Conservation (phyloP, 1,140 invertebrate species). For the Archivesica marissinica region DNA sequence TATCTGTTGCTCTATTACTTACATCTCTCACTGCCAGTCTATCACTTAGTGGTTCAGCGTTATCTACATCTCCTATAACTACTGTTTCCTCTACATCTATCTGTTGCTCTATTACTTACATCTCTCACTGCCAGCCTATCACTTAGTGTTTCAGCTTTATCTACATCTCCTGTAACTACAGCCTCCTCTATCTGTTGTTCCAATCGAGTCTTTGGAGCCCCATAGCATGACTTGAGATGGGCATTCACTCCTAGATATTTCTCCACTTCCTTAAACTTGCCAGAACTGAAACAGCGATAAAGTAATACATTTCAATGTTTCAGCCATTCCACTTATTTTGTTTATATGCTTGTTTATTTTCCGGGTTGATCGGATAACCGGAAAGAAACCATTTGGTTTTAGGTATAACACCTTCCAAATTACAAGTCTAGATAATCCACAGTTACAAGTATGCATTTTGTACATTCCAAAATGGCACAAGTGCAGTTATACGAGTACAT, state of each 20-base stretch:
- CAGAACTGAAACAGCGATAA: background rate
- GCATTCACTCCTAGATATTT: conserved; percentile 57
- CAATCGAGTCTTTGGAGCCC: conserved; percentile 47
- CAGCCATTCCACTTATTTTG: background rate
- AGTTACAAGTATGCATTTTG: too few relatives aligned
- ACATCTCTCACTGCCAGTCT: conserved; percentile 65
- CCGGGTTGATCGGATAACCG: background rate
- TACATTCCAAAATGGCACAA: too few relatives aligned
- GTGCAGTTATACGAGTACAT: too few relatives aligned
- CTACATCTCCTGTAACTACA: conserved; percentile 47
- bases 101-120: conserved; percentile 25
- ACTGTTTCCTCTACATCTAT: conserved; percentile 53
- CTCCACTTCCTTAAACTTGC: conserved; percentile 59
- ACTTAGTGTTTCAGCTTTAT: conserved; percentile 64
- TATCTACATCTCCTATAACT: conserved; percentile 46
- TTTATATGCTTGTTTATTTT: background rate
- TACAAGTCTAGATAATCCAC: too few relatives aligned
- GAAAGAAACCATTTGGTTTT: background rate
- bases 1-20: conserved; percentile 60
- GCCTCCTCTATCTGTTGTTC: conserved; percentile 63
- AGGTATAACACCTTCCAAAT: too few relatives aligned
- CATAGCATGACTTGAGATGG: conserved; percentile 38
- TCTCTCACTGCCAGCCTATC: conserved; percentile 64
- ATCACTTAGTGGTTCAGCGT: conserved; percentile 65
- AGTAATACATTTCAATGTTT: background rate